Percentiles rank a stretch among this genome's conserved stretches.
Evolutionary conservation across 2,888 invertebrate genomes (phyloP).

Genomic region (Drosophila helvetica): DNA sequence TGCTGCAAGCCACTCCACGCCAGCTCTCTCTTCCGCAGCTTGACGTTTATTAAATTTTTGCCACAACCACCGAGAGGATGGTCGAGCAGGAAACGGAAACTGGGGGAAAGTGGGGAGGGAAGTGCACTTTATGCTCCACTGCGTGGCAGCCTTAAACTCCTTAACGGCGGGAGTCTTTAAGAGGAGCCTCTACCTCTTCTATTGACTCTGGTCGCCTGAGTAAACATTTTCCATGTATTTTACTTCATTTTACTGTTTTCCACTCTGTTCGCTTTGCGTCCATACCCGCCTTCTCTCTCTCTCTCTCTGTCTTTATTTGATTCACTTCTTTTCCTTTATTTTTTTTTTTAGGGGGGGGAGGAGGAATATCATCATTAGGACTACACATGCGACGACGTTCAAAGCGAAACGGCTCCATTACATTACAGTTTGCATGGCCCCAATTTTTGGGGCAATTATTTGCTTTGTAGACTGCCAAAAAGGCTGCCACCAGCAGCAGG

Average conservation of each 20-base stretch:
- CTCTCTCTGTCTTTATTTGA: conserved; percentile 34
- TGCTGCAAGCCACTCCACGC: conserved; percentile 11
- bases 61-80: conserved; percentile 9
- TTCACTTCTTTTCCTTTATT: conserved; percentile 15
- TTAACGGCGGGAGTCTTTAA: conserved; percentile 25
- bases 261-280: conserved; percentile 17
- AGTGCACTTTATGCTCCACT: conserved; percentile 42
- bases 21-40: conserved; percentile 25
- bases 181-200: conserved; percentile 6
- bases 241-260: conserved; percentile 48
- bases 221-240: conserved; percentile 32
- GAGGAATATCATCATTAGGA: conserved; percentile 71
- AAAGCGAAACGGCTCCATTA: conserved; percentile 73
- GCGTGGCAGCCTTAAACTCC: conserved; percentile 24
- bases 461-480: conserved; percentile 66
- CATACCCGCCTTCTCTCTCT: neutral
- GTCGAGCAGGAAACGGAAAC: neutral
- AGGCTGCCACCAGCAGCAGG: conserved; percentile 45
- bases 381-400: conserved; percentile 55
- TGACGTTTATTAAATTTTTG: conserved; percentile 73
- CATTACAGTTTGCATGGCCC: conserved; percentile 77
- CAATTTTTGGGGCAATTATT: conserved; percentile 75
- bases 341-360: conserved; percentile 6
- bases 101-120: neutral
- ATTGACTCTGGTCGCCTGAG: conserved; percentile 42